Conservation (phyloP, 2,113 vertebrate species). For the Lophius piscatorius region DNA sequence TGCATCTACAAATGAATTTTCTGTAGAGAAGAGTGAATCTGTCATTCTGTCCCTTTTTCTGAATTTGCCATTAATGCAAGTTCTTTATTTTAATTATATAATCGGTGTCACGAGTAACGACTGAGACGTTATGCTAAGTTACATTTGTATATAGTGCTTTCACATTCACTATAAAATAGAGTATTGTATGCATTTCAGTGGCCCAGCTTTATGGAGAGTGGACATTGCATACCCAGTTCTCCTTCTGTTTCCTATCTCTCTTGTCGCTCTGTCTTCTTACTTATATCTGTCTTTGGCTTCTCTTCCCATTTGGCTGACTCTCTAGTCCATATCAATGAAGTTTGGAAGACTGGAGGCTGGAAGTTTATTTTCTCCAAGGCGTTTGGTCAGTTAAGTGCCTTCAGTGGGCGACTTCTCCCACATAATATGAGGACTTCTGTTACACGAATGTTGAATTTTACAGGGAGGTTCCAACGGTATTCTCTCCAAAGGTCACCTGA, state of each 20-base stretch:
- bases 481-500: slow-evolving; percentile 68
- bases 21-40: slow-evolving; percentile 23
- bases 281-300: slow-evolving; percentile 13
- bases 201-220: background rate
- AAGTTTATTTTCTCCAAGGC: too few relatives aligned
- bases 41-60: background rate
- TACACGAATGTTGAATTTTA: slow-evolving; percentile 48
- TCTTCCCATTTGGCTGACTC: too few relatives aligned
- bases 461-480: slow-evolving; percentile 64
- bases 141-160: background rate
- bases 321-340: too few relatives aligned
- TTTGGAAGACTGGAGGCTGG: too few relatives aligned
- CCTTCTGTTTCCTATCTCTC: background rate
- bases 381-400: slow-evolving; percentile 6
- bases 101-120: background rate
- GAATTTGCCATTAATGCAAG: slow-evolving; percentile 23
- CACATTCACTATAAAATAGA: background rate
- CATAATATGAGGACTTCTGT: slow-evolving; percentile 53
- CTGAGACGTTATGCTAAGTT: slow-evolving; percentile 1
- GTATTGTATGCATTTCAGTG: slow-evolving; percentile 1
- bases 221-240: background rate
- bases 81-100: slow-evolving; percentile 5
- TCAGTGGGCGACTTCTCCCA: slow-evolving; percentile 28
- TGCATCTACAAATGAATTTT: slow-evolving; percentile 29
- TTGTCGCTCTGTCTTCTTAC: background rate